Percentiles rank a stretch among this genome's conserved stretches.
phyloP scores from a whole-genome alignment of 2,113 vertebrate species.

The Neogobius melanostomus region DNA sequence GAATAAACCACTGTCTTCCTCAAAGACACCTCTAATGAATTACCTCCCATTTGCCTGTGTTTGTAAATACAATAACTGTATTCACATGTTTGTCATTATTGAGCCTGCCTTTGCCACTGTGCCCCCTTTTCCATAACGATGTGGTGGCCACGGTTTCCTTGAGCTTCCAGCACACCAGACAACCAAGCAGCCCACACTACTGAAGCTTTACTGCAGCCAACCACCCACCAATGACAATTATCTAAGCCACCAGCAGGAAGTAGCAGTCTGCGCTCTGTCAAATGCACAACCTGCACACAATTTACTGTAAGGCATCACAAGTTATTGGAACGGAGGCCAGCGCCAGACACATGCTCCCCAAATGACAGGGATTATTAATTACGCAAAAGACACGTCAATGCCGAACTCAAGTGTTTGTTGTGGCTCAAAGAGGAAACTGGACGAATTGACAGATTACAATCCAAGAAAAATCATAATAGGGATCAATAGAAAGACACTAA shows the following conservation, averaged over 20 bases:
- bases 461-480: constrained; percentile 9
- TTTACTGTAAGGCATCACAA: constrained; percentile 59
- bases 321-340: constrained; percentile 25
- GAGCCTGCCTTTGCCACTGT: constrained; percentile 2
- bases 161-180: constrained; percentile 43
- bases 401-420: constrained; percentile 45
- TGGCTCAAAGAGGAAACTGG: constrained; percentile 46
- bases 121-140: constrained; percentile 47
- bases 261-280: constrained; percentile 50
- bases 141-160: constrained; percentile 49
- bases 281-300: constrained; percentile 57
- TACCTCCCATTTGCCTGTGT: constrained; percentile 1
- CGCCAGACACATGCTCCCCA: constrained; percentile 57
- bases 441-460: constrained; percentile 25
- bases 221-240: constrained; percentile 69
- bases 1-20: not conserved
- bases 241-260: constrained; percentile 62
- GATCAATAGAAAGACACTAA: constrained; percentile 41
- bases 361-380: constrained; percentile 62
- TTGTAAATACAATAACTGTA: constrained; percentile 6
- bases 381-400: constrained; percentile 57
- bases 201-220: constrained; percentile 64
- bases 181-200: constrained; percentile 56
- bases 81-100: not conserved
- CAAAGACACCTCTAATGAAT: not conserved